A percentile compares a stretch with the other conserved stretches of the same genome.
Conservation (phyloP, 2,888 invertebrate genomes). For the Himalopsyche japonica region DNA sequence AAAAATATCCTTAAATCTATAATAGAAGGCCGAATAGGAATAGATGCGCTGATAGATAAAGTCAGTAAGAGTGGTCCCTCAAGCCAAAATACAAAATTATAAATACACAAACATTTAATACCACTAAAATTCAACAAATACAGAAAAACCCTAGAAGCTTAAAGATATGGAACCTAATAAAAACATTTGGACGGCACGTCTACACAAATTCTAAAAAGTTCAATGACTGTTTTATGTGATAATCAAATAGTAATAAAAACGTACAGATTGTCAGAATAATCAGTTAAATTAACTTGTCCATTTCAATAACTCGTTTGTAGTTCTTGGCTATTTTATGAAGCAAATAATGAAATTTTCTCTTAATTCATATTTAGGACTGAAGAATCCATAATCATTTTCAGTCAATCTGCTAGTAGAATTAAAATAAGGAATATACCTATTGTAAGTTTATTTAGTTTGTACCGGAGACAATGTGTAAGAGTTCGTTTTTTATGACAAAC, state of each 20-base stretch:
- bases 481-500: too few species aligned
- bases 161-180: not conserved
- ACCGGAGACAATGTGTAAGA: too few species aligned
- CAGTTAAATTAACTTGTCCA: not conserved
- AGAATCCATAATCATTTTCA: too few species aligned
- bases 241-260: not conserved
- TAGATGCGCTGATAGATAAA: conserved; percentile 40
- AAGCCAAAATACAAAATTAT: conserved; percentile 38
- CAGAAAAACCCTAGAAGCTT: not conserved
- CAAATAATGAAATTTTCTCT: too few species aligned
- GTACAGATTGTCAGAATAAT: not conserved
- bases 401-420: too few species aligned
- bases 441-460: too few species aligned
- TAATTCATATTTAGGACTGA: too few species aligned
- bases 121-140: not conserved
- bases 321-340: not conserved
- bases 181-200: conserved; percentile 38
- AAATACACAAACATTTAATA: conserved; percentile 26
- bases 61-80: conserved; percentile 42
- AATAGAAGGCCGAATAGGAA: conserved; percentile 27
- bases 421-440: too few species aligned
- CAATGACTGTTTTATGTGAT: not conserved
- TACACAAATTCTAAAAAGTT: conserved; percentile 20
- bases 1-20: conserved; percentile 18
- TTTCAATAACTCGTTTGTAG: not conserved